Conservation (phyloP, 1,140 invertebrate species). For the Vanessa atalanta region DNA sequence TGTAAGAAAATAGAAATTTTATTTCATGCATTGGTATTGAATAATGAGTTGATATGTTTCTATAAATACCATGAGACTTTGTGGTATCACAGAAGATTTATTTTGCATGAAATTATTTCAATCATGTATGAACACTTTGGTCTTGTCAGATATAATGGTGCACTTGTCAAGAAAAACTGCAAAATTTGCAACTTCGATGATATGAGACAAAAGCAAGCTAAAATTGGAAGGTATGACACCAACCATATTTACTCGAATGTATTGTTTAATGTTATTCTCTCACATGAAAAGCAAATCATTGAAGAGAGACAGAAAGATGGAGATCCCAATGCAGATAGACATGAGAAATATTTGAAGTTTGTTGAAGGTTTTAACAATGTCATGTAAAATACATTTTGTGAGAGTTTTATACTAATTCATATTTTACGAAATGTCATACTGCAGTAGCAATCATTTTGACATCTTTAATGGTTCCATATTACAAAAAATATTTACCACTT, state of each 20-base stretch:
- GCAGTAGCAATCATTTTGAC: slow-evolving; percentile 12
- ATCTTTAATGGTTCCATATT: slow-evolving; percentile 23
- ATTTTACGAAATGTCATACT: slow-evolving; percentile 1
- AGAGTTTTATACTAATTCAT: slow-evolving; percentile 19
- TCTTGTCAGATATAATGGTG: slow-evolving; percentile 56
- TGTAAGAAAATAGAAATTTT: slow-evolving; percentile 65
- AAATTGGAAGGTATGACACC: slow-evolving; percentile 70
- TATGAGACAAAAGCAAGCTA: slow-evolving; percentile 63
- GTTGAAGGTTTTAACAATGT: slow-evolving; percentile 68
- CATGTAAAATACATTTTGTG: slow-evolving; percentile 45
- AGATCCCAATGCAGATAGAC: slow-evolving; percentile 70
- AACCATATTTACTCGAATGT: slow-evolving; percentile 67
- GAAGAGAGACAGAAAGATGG: slow-evolving; percentile 59
- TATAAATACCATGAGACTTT: slow-evolving; percentile 72
- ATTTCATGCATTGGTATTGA: slow-evolving; percentile 61
- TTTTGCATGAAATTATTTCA: slow-evolving; percentile 62
- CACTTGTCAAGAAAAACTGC: slow-evolving; percentile 58
- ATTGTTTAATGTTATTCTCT: slow-evolving; percentile 64
- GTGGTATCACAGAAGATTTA: slow-evolving; percentile 73
- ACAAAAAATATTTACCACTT: slow-evolving; percentile 14
- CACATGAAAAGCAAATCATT: slow-evolving; percentile 70
- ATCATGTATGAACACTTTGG: slow-evolving; percentile 69
- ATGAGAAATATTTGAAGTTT: slow-evolving; percentile 76
- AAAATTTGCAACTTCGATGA: slow-evolving; percentile 58
- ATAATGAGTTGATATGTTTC: slow-evolving; percentile 66